Evolutionary conservation across 2,888 invertebrate genomes (phyloP), one percentile per base, ranked within the genome.

Genomic region (Anodontia alba): DNA sequence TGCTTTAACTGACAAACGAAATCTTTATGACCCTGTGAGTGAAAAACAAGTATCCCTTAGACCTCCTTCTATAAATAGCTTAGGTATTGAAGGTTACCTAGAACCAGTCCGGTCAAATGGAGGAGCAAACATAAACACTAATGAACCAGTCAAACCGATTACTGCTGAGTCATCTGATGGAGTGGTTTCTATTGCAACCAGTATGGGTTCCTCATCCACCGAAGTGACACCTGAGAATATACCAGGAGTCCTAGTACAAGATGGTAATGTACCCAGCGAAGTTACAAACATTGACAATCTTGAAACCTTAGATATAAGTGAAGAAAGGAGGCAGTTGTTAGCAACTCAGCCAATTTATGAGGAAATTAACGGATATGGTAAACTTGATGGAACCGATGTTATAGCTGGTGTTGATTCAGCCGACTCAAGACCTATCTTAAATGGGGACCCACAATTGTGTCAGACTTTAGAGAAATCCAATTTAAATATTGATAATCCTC

Each of bases 331-430:
- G 38, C 76, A 77, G 7, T 70, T 92, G 29, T 76, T 92, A 17
- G 91, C 92, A 0, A 87, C 89, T 0, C 92, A 92, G 79, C 92
- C 92, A 23, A 92, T 92, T 57, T 92, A 92, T 73, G 92, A 92
- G 68, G 92, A 92, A 76, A 92, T 92, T 8, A 90, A 91, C 71
- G 90, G 90, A 0, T 86, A 87, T 43, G 85, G 84, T 12, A 86
- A 86, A 74, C 73, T 77, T n/a, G 82, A 72, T 15, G 54, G 12
- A 26, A 23, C 43, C 7, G 29, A 12, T 29, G 26, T 8, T 3
- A 51, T n/a, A 5, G 7, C 5, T 51, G 23, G 20, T n/a, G 20
- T n/a, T 51, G 23, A 36, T 33, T 1, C 2, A 12, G 8, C 42
- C 12, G 46, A 69, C 23, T 69, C 69, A 10, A 49, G 49, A 36